Conservation (phyloP, 2,888 invertebrate species). For the Helicoverpa assulta region DNA sequence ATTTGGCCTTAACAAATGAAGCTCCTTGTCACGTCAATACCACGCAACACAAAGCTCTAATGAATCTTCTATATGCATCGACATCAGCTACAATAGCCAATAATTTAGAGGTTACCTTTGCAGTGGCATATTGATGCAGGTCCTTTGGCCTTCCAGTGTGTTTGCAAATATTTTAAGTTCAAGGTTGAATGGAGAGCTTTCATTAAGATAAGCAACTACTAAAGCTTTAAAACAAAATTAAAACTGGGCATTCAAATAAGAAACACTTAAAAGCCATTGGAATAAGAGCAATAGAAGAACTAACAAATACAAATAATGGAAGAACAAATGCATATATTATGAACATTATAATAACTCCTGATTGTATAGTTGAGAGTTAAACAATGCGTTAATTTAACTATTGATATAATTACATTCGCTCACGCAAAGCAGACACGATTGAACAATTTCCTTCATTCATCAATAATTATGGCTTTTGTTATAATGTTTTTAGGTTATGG, state of each 20-base stretch:
- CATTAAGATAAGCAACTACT: too few relatives aligned
- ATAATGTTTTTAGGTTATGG: conserved; percentile 43
- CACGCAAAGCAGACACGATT: conserved; percentile 50
- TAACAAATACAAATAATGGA: neutral
- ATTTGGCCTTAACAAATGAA: conserved; percentile 2
- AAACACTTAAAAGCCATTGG: neutral
- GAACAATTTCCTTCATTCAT: conserved; percentile 39
- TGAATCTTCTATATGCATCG: conserved; percentile 33
- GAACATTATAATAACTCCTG: neutral
- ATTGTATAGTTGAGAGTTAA: conserved; percentile 1
- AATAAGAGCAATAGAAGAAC: neutral
- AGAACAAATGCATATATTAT: neutral
- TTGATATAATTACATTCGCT: conserved; percentile 47
- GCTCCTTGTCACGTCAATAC: conserved; percentile 39
- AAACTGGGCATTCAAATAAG: too few relatives aligned
- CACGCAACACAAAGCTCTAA: conserved; percentile 30
- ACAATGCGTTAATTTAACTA: conserved; percentile 42
- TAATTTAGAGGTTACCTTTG: conserved; percentile 39
- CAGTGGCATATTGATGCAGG: conserved; percentile 12
- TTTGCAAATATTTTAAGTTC: conserved; percentile 10
- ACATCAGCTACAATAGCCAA: conserved; percentile 45
- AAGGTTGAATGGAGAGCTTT: neutral
- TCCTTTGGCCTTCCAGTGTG: conserved; percentile 22
- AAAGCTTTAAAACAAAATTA: too few relatives aligned
- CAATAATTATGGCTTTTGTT: conserved; percentile 45